A percentile compares a stretch with the other conserved stretches of the same genome.
phyloP scores from a whole-genome alignment of 2,113 vertebrate species.

The Todiramphus chloris region DNA sequence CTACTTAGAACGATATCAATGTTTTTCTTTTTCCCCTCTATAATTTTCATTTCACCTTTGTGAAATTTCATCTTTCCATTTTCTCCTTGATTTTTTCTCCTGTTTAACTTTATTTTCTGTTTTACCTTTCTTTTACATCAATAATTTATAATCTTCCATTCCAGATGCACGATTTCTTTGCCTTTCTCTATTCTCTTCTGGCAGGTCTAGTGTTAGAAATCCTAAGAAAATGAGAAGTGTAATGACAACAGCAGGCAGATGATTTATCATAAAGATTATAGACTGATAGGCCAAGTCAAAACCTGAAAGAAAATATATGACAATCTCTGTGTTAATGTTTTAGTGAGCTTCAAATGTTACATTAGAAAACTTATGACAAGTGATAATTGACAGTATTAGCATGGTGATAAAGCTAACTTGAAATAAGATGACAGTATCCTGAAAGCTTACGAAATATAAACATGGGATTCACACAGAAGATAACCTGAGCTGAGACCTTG shows the following conservation, averaged over 20 bases:
- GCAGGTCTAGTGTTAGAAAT: neutral
- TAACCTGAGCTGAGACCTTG: neutral
- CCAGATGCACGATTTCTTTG: neutral
- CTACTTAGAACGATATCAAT: neutral
- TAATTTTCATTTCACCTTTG: neutral
- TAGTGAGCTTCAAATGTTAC: neutral
- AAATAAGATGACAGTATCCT: neutral
- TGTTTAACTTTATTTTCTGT: neutral
- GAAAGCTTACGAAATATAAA: neutral
- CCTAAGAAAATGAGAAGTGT: neutral
- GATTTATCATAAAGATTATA: neutral
- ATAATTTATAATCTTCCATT: neutral
- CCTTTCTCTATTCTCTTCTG: neutral
- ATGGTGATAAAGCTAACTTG: neutral
- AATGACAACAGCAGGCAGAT: neutral
- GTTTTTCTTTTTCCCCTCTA: neutral
- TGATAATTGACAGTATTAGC: neutral
- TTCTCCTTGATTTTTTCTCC: neutral
- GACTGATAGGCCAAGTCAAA: neutral
- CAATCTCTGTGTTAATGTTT: neutral
- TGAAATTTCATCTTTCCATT: neutral
- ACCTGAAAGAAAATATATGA: neutral
- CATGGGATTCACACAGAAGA: neutral
- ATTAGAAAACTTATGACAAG: neutral
- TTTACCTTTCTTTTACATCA: conserved; percentile 6